phyloP scores from a whole-genome alignment of 2,888 invertebrate genomes.

The Lycocerus yunnanus region DNA sequence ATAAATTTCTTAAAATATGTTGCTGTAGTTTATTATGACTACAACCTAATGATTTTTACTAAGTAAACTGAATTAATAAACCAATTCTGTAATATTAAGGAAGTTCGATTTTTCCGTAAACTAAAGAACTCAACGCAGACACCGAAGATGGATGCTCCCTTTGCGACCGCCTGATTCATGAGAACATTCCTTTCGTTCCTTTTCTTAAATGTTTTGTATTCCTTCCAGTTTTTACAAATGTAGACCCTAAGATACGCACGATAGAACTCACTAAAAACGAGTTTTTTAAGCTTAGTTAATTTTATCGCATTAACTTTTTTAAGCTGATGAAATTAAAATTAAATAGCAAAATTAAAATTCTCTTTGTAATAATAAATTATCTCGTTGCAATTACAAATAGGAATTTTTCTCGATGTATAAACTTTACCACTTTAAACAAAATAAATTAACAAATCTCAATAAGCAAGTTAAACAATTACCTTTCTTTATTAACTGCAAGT shows the following conservation, averaged over 20 bases:
- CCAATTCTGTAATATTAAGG: background rate
- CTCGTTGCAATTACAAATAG: background rate
- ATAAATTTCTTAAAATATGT: background rate
- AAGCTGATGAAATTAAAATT: constrained; percentile 14
- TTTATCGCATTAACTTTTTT: constrained; percentile 23
- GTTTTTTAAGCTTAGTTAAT: constrained; percentile 12
- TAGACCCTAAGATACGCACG: constrained; percentile 21
- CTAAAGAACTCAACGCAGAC: constrained; percentile 24
- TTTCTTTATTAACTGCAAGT: constrained; percentile 22
- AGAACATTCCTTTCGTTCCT: constrained; percentile 31
- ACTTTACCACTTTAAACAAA: background rate
- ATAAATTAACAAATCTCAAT: constrained; percentile 12
- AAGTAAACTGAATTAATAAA: background rate
- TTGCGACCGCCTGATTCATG: constrained; percentile 35
- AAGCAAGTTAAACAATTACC: constrained; percentile 20
- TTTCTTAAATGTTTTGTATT: constrained; percentile 25
- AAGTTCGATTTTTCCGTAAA: constrained; percentile 18
- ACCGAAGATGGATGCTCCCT: constrained; percentile 35
- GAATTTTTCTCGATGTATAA: background rate
- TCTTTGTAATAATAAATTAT: background rate
- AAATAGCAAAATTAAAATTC: background rate
- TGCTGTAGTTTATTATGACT: background rate
- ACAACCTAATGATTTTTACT: background rate
- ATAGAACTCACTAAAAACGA: constrained; percentile 10
- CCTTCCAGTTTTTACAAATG: constrained; percentile 28